Evolutionary conservation across 1,140 invertebrate genomes (phyloP).

Genomic region (Zaprionus tsacasi): DNA sequence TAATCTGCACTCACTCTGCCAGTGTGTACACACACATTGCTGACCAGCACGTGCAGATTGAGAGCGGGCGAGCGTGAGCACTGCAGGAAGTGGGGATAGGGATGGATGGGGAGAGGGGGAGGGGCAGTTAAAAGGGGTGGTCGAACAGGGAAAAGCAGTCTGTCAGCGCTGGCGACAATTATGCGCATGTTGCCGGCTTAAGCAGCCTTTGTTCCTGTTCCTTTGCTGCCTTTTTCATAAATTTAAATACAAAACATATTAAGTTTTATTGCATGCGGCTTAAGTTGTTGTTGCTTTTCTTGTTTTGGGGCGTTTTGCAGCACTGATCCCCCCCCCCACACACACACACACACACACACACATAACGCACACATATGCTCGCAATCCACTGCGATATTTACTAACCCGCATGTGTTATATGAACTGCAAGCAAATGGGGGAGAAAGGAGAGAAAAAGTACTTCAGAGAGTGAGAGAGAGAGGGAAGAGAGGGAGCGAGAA

Average conservation of each 20-base stretch:
- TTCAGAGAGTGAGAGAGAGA: not conserved
- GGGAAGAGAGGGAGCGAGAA: not conserved
- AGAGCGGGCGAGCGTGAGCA: not conserved
- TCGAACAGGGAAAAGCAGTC: constrained; percentile 7
- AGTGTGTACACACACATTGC: not conserved
- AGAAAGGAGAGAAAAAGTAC: not conserved
- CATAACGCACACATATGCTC: constrained; percentile 46
- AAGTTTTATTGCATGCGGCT: constrained; percentile 78
- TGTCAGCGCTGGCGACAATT: constrained; percentile 68
- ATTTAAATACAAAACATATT: constrained; percentile 83
- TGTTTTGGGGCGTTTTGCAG: constrained; percentile 6
- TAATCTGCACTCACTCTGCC: constrained; percentile 3
- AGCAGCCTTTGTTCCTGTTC: constrained; percentile 80
- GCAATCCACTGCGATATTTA: constrained; percentile 75
- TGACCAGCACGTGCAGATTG: constrained; percentile 10
- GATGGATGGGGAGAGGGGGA: too few species aligned
- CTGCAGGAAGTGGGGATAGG: not conserved
- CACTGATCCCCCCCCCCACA: not conserved
- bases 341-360: constrained; percentile 1
- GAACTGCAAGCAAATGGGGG: constrained; percentile 17
- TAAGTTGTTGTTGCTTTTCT: constrained; percentile 57
- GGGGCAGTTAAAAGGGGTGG: not conserved
- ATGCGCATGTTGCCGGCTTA: constrained; percentile 81
- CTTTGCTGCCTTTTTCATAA: constrained; percentile 70
- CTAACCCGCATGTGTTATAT: constrained; percentile 62